Conservation (phyloP, 2,888 invertebrate species). For the Syrista parreyssii region DNA sequence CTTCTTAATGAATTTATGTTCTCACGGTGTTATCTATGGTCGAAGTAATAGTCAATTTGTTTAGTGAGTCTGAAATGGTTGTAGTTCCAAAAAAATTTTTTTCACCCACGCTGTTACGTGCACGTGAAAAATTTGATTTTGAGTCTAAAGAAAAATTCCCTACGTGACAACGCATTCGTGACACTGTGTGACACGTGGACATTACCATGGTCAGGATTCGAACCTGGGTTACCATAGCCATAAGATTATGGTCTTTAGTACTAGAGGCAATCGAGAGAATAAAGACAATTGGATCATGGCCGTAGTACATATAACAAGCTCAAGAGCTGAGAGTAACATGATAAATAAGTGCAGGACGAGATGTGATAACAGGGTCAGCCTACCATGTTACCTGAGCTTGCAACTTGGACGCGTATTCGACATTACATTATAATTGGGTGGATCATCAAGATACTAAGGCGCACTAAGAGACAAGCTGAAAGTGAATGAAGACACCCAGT, state of each 20-base stretch:
- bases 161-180: conserved; percentile 30
- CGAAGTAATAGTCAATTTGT: conserved; percentile 31
- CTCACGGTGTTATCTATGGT: conserved; percentile 26
- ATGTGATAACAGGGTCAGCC: no score
- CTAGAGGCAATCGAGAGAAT: neutral
- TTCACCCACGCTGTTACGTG: neutral
- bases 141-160: conserved; percentile 25
- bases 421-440: no score
- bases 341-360: no score
- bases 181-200: neutral
- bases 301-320: no score
- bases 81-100: neutral
- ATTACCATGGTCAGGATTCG: conserved; percentile 23
- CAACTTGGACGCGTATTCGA: no score
- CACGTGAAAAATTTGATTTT: neutral
- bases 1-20: conserved; percentile 35
- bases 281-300: no score
- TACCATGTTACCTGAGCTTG: no score
- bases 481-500: no score
- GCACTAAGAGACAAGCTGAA: no score
- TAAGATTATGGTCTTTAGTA: conserved; percentile 17
- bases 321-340: no score
- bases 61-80: neutral
- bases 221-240: conserved; percentile 19
- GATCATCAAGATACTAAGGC: no score